phyloP scores from a whole-genome alignment of 2,113 vertebrate species.

The Sinocyclocheilus rhinocerous region DNA sequence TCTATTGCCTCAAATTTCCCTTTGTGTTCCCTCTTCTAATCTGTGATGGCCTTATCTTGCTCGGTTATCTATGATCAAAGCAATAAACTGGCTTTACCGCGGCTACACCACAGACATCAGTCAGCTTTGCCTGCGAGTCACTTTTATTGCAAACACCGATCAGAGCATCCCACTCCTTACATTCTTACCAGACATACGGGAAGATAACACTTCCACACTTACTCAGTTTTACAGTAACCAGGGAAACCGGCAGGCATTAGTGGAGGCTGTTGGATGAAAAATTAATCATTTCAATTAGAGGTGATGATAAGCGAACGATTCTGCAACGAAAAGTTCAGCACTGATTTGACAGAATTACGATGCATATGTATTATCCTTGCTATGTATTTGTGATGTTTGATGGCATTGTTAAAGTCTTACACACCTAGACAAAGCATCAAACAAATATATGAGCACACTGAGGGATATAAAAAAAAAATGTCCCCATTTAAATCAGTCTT shows the following conservation, averaged over 20 bases:
- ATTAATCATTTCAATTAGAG: neutral
- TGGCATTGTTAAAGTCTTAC: neutral
- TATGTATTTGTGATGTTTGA: neutral
- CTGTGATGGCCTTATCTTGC: slow-evolving; percentile 65
- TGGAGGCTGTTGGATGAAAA: neutral
- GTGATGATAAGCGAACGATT: neutral
- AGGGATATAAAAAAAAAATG: neutral
- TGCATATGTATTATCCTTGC: neutral
- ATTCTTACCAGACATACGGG: neutral
- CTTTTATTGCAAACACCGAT: slow-evolving; percentile 46
- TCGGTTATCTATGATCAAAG: slow-evolving; percentile 68
- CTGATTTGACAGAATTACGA: neutral
- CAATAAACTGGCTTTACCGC: slow-evolving; percentile 71
- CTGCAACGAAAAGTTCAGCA: neutral
- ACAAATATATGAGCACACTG: neutral
- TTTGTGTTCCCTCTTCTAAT: slow-evolving; percentile 56
- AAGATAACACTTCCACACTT: neutral
- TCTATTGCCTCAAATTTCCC: slow-evolving; percentile 41
- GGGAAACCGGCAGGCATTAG: neutral
- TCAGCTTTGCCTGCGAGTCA: neutral
- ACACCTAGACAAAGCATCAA: neutral
- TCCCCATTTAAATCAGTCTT: neutral
- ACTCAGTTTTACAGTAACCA: slow-evolving; percentile 14
- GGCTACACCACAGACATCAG: slow-evolving; percentile 1
- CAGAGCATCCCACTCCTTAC: slow-evolving; percentile 1